Percentiles rank a stretch among this genome's conserved stretches.
Conservation (phyloP, 2,113 vertebrate genomes). For the Pollimyrus isidori region DNA sequence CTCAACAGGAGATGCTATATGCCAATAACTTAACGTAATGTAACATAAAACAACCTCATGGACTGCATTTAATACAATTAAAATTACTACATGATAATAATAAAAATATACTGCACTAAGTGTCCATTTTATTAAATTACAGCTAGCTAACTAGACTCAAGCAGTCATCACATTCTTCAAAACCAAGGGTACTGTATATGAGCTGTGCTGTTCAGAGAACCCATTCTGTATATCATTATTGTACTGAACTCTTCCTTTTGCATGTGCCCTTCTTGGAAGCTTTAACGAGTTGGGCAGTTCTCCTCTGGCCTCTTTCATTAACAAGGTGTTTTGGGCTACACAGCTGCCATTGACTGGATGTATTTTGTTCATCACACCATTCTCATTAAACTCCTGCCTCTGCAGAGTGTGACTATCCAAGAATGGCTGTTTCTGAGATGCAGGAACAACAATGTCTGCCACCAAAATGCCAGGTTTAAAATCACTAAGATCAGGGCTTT, state of each 20-base stretch:
- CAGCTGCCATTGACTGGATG: neutral
- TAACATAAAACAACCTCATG: neutral
- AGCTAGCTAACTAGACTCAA: neutral
- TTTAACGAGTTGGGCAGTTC: neutral
- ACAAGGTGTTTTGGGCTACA: neutral
- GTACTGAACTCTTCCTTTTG: neutral
- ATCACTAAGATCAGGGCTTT: neutral
- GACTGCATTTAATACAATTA: neutral
- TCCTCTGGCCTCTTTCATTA: neutral
- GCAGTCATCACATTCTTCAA: neutral
- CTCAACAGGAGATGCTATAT: neutral
- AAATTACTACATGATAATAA: neutral
- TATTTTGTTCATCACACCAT: neutral
- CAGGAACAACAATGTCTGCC: neutral
- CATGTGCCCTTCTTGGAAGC: neutral
- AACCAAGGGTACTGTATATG: neutral
- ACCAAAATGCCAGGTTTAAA: neutral
- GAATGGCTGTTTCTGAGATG: neutral
- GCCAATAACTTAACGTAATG: neutral
- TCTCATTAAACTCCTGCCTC: neutral
- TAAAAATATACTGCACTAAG: neutral
- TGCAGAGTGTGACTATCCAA: neutral
- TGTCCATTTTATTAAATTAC: neutral
- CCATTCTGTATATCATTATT: neutral
- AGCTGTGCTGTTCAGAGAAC: neutral